phyloP scores from a whole-genome alignment of 2,113 vertebrate genomes.

The Phalacrocorax brasilianus region DNA sequence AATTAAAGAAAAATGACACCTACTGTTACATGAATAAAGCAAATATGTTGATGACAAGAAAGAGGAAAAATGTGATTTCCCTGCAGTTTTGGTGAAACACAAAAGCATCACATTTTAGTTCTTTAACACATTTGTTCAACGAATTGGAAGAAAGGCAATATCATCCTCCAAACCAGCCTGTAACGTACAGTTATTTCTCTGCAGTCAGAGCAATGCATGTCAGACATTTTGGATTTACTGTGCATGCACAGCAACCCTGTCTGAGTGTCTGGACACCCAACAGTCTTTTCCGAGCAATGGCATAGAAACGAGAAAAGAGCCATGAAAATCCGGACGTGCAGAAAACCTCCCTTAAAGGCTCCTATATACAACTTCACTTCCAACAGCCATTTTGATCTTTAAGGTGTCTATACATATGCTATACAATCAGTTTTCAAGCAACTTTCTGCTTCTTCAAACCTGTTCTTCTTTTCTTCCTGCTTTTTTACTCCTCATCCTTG shows the following conservation, averaged over 20 bases:
- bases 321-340: not conserved
- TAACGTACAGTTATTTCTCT: conserved; percentile 27
- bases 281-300: not conserved
- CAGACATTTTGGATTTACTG: conserved; percentile 60
- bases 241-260: conserved; percentile 2
- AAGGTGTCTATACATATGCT: not conserved
- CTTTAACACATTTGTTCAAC: conserved; percentile 56
- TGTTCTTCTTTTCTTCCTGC: not conserved
- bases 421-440: not conserved
- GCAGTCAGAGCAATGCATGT: conserved; percentile 26
- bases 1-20: conserved; percentile 79
- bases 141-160: conserved; percentile 37
- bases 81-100: conserved; percentile 49
- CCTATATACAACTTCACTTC: not conserved
- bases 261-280: not conserved
- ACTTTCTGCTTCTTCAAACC: not conserved
- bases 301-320: not conserved
- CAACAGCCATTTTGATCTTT: conserved; percentile 32
- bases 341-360: not conserved
- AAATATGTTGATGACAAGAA: conserved; percentile 64
- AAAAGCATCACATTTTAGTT: conserved; percentile 39
- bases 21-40: conserved; percentile 72
- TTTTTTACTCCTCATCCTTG: not conserved
- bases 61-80: not conserved
- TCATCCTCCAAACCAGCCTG: conserved; percentile 20